These are phyloP conservation scores for Drosophila falleni DNA, from an alignment of 2,888 invertebrate genomes.

Conservation along the genomic window DNA sequence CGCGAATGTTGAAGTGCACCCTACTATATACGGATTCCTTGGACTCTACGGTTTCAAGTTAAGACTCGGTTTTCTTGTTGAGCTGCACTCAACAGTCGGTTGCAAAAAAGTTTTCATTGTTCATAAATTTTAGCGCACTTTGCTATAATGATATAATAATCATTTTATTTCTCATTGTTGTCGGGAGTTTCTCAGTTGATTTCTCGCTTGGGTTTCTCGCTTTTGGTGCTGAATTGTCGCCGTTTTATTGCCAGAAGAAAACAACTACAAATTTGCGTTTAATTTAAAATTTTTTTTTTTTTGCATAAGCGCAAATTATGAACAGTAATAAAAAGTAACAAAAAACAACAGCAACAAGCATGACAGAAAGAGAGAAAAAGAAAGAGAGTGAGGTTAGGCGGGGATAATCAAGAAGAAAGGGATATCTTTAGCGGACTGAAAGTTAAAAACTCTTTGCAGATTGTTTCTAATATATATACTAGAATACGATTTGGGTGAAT, in stretches of 20 bases:
- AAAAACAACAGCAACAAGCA: slow-evolving; percentile 14
- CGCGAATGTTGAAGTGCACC: too few relatives aligned
- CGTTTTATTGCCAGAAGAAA: slow-evolving; percentile 59
- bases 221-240: slow-evolving; percentile 30
- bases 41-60: background rate
- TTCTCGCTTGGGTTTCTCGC: slow-evolving; percentile 3
- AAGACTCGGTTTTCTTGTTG: slow-evolving; percentile 1
- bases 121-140: slow-evolving; percentile 75
- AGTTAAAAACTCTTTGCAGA: background rate
- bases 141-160: slow-evolving; percentile 70
- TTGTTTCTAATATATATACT: background rate
- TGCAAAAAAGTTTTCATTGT: slow-evolving; percentile 66
- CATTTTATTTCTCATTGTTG: slow-evolving; percentile 43
- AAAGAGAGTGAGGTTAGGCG: background rate
- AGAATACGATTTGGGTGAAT: background rate
- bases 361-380: background rate
- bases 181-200: slow-evolving; percentile 20
- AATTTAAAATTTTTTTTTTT: slow-evolving; percentile 52
- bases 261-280: slow-evolving; percentile 64
- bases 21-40: background rate
- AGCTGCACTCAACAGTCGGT: background rate
- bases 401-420: background rate
- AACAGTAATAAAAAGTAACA: slow-evolving; percentile 47
- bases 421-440: background rate
- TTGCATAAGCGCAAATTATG: slow-evolving; percentile 68